Conservation (phyloP, 2,888 invertebrate genomes). For the Baccha elongata region DNA sequence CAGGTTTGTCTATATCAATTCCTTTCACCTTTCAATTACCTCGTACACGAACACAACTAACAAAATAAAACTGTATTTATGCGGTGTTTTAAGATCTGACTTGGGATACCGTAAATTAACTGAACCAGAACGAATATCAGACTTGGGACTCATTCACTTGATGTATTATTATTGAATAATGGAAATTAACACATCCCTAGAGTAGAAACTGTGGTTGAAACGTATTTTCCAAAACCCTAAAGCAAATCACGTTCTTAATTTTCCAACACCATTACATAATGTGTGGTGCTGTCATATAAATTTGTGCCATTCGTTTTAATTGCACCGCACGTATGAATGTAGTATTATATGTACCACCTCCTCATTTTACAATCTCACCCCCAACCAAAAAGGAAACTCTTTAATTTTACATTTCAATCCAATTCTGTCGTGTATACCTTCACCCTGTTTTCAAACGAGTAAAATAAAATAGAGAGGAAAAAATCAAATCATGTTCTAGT, state of each 20-base stretch:
- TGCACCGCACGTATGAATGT: constrained; percentile 27
- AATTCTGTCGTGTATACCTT: not conserved
- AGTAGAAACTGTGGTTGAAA: constrained; percentile 6
- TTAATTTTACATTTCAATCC: constrained; percentile 2
- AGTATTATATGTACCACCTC: not conserved
- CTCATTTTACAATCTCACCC: not conserved
- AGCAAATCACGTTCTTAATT: constrained; percentile 23
- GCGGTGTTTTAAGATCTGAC: not conserved
- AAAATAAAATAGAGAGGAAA: not conserved
- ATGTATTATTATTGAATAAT: constrained; percentile 28
- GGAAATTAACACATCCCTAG: constrained; percentile 28
- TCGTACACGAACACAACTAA: too few species aligned
- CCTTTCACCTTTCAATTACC: too few species aligned
- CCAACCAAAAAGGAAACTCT: not conserved
- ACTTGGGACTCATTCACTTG: constrained; percentile 33
- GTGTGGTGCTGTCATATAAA: constrained; percentile 8
- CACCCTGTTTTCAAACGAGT: not conserved
- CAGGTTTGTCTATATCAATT: too few species aligned
- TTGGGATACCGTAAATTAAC: not conserved
- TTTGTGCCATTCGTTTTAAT: constrained; percentile 30
- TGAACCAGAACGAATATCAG: constrained; percentile 14
- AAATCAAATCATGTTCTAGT: constrained; percentile 34
- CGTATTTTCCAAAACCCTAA: not conserved
- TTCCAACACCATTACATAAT: constrained; percentile 6
- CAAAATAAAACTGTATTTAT: too few species aligned